These are phyloP conservation scores for Neocrepidodera transversa DNA, from an alignment of 2,888 invertebrate species.

Conservation along the genomic window DNA sequence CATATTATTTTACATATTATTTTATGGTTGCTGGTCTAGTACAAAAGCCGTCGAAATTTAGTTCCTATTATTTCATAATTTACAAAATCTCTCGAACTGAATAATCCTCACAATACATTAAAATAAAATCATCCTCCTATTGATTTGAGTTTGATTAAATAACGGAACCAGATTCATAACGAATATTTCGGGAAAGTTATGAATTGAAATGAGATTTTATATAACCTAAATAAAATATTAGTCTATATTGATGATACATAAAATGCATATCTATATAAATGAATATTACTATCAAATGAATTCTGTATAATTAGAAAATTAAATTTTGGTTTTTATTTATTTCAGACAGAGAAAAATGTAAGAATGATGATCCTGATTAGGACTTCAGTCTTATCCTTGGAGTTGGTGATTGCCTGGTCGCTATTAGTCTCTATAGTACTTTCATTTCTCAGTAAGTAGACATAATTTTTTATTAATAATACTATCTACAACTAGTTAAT, in stretches of 20 bases:
- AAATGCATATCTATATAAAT: neutral
- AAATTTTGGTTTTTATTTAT: constrained; percentile 27
- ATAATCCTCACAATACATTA: neutral
- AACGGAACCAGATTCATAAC: neutral
- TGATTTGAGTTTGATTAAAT: neutral
- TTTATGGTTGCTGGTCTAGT: too few species aligned
- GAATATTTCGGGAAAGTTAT: neutral
- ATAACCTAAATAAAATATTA: neutral
- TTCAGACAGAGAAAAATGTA: constrained; percentile 38
- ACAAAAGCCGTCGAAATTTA: too few species aligned
- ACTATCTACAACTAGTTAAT: too few species aligned
- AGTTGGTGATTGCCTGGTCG: constrained; percentile 27
- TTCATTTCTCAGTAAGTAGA: constrained; percentile 33
- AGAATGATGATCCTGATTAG: constrained; percentile 36
- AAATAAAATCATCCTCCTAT: neutral
- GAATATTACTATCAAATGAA: too few species aligned
- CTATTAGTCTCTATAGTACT: constrained; percentile 14
- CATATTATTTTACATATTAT: too few species aligned
- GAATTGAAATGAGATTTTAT: neutral
- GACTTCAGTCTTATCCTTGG: constrained; percentile 24
- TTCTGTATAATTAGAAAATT: too few species aligned
- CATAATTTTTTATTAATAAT: too few species aligned
- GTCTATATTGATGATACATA: neutral
- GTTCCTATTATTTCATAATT: too few species aligned
- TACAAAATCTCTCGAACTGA: neutral